phyloP scores from a whole-genome alignment of 2,113 vertebrate genomes.

The Aegithalos caudatus region DNA sequence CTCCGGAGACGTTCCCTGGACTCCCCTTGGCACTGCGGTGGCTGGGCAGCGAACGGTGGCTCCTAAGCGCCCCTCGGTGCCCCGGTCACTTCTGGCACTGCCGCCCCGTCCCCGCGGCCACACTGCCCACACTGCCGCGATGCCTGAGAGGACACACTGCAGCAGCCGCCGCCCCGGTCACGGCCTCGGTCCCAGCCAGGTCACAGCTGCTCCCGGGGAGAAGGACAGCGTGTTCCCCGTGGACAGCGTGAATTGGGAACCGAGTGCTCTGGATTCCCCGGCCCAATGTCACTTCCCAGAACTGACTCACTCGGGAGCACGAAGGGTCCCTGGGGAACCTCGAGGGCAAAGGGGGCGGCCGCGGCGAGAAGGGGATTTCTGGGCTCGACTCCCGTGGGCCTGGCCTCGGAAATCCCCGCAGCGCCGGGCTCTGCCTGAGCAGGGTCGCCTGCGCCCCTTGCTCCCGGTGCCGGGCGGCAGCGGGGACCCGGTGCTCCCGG shows the following conservation, averaged over 20 bases:
- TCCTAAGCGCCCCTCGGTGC: background rate
- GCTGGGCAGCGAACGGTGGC: fast-evolving
- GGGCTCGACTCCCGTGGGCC: background rate
- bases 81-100: fast-evolving
- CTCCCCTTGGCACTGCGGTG: background rate
- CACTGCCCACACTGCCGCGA: fast-evolving
- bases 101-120: background rate
- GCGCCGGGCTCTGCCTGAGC: background rate
- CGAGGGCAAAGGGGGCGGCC: background rate
- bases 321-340: background rate
- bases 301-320: background rate
- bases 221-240: background rate
- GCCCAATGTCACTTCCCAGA: background rate
- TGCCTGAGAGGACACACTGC: background rate
- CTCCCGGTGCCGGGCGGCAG: background rate
- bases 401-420: background rate
- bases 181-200: background rate
- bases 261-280: background rate
- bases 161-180: fast-evolving
- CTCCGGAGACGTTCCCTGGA: background rate
- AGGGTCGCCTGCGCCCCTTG: too few relatives aligned
- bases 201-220: background rate
- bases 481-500: background rate
- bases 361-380: background rate
- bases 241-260: background rate